Evolutionary conservation across 1,140 invertebrate species (phyloP), one percentile per base, ranked within the genome.

Genomic region (Psilanteris sp.): DNA sequence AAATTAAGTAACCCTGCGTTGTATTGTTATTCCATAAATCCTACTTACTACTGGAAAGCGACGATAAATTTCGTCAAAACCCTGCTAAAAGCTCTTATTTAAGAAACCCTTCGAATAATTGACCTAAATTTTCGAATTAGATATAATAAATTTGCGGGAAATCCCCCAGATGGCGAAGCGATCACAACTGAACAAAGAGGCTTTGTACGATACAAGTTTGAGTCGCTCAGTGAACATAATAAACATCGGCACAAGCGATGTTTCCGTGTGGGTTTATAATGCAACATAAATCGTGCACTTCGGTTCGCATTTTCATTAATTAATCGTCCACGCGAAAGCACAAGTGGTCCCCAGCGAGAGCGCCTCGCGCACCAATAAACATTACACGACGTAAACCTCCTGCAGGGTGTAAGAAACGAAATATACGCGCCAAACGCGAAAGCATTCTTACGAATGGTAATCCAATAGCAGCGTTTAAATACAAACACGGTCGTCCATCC

Each of bases 261-360:
- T 64, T 64, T 31, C 13, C 32, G 26, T 37, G 20, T 8, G 4
- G 36, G 50, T 26, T 64, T 64, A 73, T 43, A 64, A 64, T 73
- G 52, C 50, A 50, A 57, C 70, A 73, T 73, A 73, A 73, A 74
- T 74, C 48, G 48, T 43, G 31, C 16, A 55, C 55, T 62, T 62
- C 39, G 48, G 16, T 11, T 18, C 20, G 43, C 15, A 66, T 66
- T 74, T 74, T 74, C 70, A 59, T 52, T 66, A 74, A 74, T 74
- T 66, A 74, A 74, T 74, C 54, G 59, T 4, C 26, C 43, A 20
- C 43, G 52, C 44, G 54, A 59, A 66, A 61, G 52, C 70, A 37
- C 61, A 66, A 74, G 29, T 64, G 41, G 61, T 66, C 61, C 41
- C 68, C 6, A 10, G 18, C 14, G 48, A 54, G 36, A 11, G 27